These are phyloP conservation scores for Apodemus sylvaticus DNA, from an alignment of 2,113 vertebrate species.

Conservation along the genomic window DNA sequence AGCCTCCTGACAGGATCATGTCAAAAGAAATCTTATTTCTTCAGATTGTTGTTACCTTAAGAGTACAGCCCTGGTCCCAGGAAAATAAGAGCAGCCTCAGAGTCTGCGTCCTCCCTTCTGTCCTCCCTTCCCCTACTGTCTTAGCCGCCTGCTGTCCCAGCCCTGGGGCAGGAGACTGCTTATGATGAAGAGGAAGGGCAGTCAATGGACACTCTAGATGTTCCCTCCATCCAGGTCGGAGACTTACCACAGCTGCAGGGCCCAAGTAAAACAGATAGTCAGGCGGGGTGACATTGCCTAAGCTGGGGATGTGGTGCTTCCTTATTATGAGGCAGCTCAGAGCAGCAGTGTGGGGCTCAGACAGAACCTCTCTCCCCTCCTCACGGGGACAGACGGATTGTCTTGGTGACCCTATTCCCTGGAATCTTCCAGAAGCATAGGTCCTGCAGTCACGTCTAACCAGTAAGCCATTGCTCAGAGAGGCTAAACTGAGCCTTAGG, in stretches of 20 bases:
- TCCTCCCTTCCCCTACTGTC: not conserved
- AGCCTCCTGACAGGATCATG: not conserved
- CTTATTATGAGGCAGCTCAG: too few relatives aligned
- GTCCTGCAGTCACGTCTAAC: not conserved
- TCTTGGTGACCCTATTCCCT: rapidly evolving
- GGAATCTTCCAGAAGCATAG: not conserved
- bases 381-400: rapidly evolving
- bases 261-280: not conserved
- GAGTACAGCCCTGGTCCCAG: not conserved
- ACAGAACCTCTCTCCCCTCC: rapidly evolving
- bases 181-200: not conserved
- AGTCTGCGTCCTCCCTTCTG: not conserved
- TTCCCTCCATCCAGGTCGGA: not conserved
- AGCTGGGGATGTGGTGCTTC: rapidly evolving
- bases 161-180: not conserved
- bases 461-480: not conserved
- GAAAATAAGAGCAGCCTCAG: rapidly evolving
- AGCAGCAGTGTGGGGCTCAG: rapidly evolving
- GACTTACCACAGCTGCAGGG: not conserved
- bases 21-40: not conserved
- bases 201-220: not conserved
- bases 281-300: rapidly evolving
- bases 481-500: not conserved
- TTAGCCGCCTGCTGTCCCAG: not conserved
- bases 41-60: rapidly evolving